These are phyloP conservation scores for Sebastes trivittatus DNA, from an alignment of 2,797 vertebrate species.

Conservation along the genomic window DNA sequence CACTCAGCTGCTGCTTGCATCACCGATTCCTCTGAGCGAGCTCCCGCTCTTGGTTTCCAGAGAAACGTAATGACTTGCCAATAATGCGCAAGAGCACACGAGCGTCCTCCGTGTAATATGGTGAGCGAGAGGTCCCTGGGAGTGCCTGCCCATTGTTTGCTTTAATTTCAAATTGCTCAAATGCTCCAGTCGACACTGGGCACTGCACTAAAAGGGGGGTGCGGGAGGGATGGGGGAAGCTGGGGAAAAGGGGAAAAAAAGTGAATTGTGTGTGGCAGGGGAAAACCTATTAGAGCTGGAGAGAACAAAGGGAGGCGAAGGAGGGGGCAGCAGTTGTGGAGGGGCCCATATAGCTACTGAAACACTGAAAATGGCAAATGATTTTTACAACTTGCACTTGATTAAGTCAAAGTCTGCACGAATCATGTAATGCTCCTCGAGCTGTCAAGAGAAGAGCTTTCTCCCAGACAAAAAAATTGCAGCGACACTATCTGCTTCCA, in stretches of 20 bases:
- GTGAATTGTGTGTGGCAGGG: constrained; percentile 81
- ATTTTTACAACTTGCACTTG: constrained; percentile 79
- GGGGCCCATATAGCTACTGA: constrained; percentile 72
- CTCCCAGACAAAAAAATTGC: constrained; percentile 45
- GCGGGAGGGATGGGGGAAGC: constrained; percentile 59
- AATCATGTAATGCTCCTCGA: constrained; percentile 57
- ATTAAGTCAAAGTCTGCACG: constrained; percentile 71
- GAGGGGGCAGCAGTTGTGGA: constrained; percentile 70
- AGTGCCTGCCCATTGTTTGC: constrained; percentile 84
- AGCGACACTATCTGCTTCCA: constrained; percentile 18
- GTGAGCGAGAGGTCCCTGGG: constrained; percentile 83
- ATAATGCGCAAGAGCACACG: constrained; percentile 84
- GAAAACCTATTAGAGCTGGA: constrained; percentile 83
- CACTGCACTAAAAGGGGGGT: constrained; percentile 76
- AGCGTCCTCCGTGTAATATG: constrained; percentile 83
- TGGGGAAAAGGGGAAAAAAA: constrained; percentile 67
- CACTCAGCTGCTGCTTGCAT: constrained; percentile 81
- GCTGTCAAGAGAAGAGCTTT: constrained; percentile 48
- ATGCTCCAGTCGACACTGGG: constrained; percentile 84
- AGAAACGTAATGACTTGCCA: constrained; percentile 86
- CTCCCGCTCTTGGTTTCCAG: constrained; percentile 81
- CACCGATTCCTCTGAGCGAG: constrained; percentile 74
- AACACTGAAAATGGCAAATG: constrained; percentile 80
- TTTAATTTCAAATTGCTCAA: constrained; percentile 87
- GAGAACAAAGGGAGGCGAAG: constrained; percentile 81